Base-by-base conservation (phyloP, 2,797 vertebrate genomes). In the Rhincodon typus region DNA sequence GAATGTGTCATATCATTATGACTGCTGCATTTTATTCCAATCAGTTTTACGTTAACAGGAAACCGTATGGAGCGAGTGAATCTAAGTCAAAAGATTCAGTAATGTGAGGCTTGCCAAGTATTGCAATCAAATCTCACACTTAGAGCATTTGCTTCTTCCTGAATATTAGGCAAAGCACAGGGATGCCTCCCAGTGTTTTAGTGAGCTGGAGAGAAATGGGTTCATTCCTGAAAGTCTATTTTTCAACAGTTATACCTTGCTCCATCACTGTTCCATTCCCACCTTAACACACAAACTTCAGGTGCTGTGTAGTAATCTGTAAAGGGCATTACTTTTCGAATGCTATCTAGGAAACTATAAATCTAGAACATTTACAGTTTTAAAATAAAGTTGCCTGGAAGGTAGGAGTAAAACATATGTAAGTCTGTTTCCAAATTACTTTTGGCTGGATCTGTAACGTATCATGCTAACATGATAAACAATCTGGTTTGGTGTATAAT, bases 231-330 rank as follows among this genome's bases (percentile, higher is more conserved):
- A 46, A 82, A 82, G 79, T n/a, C 4, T 38, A 38, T 67, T 34
- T 57, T 77, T 46, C 95, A 93, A 53, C 38, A 23, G 90, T 82
- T 96, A 38, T 19, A 62, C 72, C 67, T 96, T 96, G 23, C 34
- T 94, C 57, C n/a, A 23, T 74, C 50, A 88, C 90, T 88, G 74
- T 96, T 96, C 95, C 96, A 96, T 4, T n/a, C 34, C 57, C 17
- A 15, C 57, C 57, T n/a, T 34, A 67, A n/a, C 34, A 27, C n/a
- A 69, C 90, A 69, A 93, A 91, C 90, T 96, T 93, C 96, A 96
- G 96, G 96, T 95, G 94, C 95, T 96, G 96, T 86, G 90, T 57
- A 96, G 96, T 96, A 95, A 96, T 95, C 96, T 96, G 96, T 70
- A 95, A 96, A 87, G 95, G 96, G 96, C 95, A 90, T 95, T 67